phyloP scores from a whole-genome alignment of 2,888 invertebrate species.

The Pachycephus smyrnensis region DNA sequence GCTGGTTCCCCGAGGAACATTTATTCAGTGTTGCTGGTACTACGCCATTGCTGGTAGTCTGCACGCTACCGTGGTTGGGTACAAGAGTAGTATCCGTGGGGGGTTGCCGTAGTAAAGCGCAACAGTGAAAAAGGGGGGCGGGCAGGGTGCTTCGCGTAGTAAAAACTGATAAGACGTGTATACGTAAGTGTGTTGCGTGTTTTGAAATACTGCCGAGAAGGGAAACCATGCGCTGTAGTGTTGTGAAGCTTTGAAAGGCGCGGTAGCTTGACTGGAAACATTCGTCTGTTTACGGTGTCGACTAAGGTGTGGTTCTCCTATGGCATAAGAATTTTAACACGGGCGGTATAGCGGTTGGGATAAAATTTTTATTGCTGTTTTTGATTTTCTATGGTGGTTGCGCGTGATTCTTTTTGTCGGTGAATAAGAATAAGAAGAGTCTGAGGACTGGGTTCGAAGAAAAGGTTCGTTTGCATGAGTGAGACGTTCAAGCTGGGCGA shows the following conservation, averaged over 20 bases:
- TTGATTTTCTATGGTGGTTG: not conserved
- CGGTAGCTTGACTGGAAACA: not conserved
- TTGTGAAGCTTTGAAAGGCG: not conserved
- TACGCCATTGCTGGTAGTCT: not conserved
- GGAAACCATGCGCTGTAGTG: not conserved
- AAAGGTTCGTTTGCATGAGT: not conserved
- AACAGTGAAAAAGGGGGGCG: not conserved
- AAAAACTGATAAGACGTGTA: not conserved
- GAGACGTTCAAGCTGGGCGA: slow-evolving; percentile 64
- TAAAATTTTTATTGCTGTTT: not conserved
- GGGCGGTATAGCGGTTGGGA: no score
- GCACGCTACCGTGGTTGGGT: not conserved
- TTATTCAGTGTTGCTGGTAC: not conserved
- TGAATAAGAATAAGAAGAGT: not conserved
- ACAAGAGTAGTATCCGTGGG: not conserved
- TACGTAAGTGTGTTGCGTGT: not conserved
- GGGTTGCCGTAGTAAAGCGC: not conserved
- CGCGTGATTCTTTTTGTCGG: not conserved
- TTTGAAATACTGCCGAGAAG: not conserved
- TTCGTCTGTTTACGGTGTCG: not conserved
- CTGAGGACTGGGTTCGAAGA: not conserved
- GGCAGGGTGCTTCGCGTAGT: not conserved
- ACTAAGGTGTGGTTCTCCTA: not conserved
- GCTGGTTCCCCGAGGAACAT: not conserved
- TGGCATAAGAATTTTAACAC: not conserved